A percentile compares a stretch with the other conserved stretches of the same genome.
phyloP scores from a whole-genome alignment of 2,113 vertebrate species.

The Hydrochoerus hydrochaeris region DNA sequence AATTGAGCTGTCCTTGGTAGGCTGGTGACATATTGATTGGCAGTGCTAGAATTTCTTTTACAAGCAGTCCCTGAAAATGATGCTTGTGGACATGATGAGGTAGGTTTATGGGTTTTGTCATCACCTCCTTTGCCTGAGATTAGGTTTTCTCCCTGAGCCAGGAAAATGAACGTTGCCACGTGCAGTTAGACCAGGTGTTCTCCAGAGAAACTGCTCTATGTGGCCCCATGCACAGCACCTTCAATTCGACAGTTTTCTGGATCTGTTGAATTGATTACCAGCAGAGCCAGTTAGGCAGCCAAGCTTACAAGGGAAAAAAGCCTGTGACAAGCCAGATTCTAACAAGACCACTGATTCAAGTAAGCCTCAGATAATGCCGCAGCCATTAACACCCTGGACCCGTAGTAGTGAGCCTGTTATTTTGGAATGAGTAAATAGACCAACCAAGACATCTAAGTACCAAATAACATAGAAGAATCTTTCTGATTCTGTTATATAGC shows the following conservation, averaged over 20 bases:
- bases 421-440: neutral
- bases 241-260: slow-evolving; percentile 48
- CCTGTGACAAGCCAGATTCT: neutral
- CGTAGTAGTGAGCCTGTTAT: neutral
- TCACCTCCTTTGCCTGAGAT: neutral
- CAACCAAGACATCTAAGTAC: neutral
- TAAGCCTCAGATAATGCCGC: neutral
- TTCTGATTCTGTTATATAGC: neutral
- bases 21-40: slow-evolving; percentile 63
- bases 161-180: slow-evolving; percentile 40
- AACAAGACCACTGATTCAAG: neutral
- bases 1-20: slow-evolving; percentile 67
- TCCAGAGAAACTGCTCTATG: neutral
- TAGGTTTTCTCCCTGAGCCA: neutral
- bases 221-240: neutral
- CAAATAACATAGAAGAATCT: neutral
- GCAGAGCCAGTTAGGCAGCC: neutral
- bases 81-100: neutral
- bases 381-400: neutral
- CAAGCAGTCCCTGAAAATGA: neutral
- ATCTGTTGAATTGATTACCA: slow-evolving; percentile 16
- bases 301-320: neutral
- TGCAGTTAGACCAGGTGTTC: slow-evolving; percentile 18
- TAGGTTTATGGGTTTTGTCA: slow-evolving; percentile 14
- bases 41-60: neutral